phyloP scores from a whole-genome alignment of 2,797 vertebrate species.

The Aulostomus chinensis region DNA sequence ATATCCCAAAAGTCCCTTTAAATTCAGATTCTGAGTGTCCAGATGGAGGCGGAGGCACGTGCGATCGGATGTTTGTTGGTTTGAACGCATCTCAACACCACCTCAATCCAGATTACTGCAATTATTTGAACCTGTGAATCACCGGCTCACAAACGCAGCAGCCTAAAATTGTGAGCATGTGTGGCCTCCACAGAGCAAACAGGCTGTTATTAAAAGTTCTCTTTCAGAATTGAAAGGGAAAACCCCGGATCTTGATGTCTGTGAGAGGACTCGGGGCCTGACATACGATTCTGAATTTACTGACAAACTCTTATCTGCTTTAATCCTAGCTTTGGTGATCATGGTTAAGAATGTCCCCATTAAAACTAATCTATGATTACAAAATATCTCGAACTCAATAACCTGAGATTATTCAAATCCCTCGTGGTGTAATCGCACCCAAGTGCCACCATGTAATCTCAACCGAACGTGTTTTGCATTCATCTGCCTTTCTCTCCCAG shows the following conservation, averaged over 20 bases:
- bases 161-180: not conserved
- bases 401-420: conserved; percentile 80
- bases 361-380: conserved; percentile 75
- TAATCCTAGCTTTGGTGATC: conserved; percentile 60
- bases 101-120: too few relatives aligned
- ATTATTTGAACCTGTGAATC: too few relatives aligned
- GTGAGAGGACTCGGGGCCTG: conserved; percentile 23
- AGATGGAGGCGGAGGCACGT: too few relatives aligned
- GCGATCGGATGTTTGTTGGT: too few relatives aligned
- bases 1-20: too few relatives aligned
- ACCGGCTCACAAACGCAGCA: too few relatives aligned
- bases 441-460: conserved; percentile 72
- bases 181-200: too few relatives aligned
- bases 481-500: conserved; percentile 44
- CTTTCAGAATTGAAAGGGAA: too few relatives aligned
- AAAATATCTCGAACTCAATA: conserved; percentile 73
- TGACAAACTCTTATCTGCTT: conserved; percentile 43
- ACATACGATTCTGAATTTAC: conserved; percentile 35
- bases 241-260: too few relatives aligned
- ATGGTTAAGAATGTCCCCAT: conserved; percentile 53
- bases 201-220: too few relatives aligned
- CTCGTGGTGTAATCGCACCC: conserved; percentile 63
- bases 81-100: too few relatives aligned
- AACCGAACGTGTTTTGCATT: conserved; percentile 57
- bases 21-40: too few relatives aligned